Percentiles rank a stretch among this genome's conserved stretches.
Evolutionary conservation across 2,113 vertebrate species (phyloP).

Genomic region (Geococcyx californianus): DNA sequence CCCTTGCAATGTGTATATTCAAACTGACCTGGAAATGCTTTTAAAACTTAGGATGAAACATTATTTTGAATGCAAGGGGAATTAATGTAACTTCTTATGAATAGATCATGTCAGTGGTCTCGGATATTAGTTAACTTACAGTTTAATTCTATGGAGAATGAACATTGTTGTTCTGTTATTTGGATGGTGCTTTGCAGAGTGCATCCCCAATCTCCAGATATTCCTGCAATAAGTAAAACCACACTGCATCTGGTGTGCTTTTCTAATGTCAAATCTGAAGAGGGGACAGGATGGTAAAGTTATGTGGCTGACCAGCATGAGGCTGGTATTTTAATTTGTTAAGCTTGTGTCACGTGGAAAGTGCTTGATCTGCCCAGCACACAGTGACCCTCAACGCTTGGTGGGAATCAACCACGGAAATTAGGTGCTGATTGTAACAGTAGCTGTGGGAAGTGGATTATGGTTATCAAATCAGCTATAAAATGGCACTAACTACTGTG

Average conservation of each 20-base stretch:
- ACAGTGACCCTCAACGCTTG: neutral
- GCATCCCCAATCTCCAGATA: neutral
- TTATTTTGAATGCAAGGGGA: neutral
- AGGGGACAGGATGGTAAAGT: neutral
- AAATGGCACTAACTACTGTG: neutral
- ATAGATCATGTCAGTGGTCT: neutral
- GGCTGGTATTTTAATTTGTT: neutral
- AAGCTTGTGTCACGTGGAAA: neutral
- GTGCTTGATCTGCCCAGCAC: neutral
- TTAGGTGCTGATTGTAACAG: neutral
- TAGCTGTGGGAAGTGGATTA: neutral
- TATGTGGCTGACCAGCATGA: neutral
- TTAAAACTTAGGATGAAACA: neutral
- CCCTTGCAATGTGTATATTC: neutral
- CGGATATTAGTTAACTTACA: neutral
- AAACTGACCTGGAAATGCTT: neutral
- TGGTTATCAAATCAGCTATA: neutral
- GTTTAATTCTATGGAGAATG: neutral
- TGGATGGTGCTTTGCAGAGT: neutral
- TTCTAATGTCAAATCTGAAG: neutral
- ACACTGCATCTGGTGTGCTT: neutral
- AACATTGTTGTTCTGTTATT: neutral
- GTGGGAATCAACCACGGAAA: neutral
- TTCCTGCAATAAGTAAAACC: fast-evolving
- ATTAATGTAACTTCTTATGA: neutral